Percentiles rank a stretch among this genome's conserved stretches.
phyloP scores from a whole-genome alignment of 2,113 vertebrate species.

The Desmodus rotundus region DNA sequence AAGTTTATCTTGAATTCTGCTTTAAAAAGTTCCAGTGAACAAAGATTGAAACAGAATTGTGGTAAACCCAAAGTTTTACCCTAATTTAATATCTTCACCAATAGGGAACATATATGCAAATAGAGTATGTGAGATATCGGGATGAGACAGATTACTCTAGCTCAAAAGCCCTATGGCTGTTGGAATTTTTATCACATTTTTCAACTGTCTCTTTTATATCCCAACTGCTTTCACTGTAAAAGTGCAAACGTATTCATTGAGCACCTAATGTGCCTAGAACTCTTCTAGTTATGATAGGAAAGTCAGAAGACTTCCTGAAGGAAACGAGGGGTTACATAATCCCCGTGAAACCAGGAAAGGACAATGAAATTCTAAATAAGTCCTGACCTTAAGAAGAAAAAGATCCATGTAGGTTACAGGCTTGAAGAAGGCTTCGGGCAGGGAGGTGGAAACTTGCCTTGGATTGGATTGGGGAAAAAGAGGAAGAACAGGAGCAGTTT shows the following conservation, averaged over 20 bases:
- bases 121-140: neutral
- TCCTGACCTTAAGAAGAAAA: neutral
- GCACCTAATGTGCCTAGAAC: neutral
- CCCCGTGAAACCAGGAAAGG: neutral
- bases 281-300: neutral
- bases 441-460: neutral
- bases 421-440: neutral
- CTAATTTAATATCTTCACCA: neutral
- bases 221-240: neutral
- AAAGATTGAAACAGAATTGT: neutral
- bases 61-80: neutral
- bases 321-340: neutral
- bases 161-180: neutral
- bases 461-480: neutral
- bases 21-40: neutral
- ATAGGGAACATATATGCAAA: neutral
- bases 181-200: neutral
- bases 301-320: neutral
- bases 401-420: neutral
- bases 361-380: neutral
- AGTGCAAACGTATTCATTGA: neutral
- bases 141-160: neutral
- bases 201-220: neutral
- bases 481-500: neutral
- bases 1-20: conserved; percentile 1